Base-by-base conservation (phyloP, 2,797 vertebrate species). In the Antrozous pallidus region DNA sequence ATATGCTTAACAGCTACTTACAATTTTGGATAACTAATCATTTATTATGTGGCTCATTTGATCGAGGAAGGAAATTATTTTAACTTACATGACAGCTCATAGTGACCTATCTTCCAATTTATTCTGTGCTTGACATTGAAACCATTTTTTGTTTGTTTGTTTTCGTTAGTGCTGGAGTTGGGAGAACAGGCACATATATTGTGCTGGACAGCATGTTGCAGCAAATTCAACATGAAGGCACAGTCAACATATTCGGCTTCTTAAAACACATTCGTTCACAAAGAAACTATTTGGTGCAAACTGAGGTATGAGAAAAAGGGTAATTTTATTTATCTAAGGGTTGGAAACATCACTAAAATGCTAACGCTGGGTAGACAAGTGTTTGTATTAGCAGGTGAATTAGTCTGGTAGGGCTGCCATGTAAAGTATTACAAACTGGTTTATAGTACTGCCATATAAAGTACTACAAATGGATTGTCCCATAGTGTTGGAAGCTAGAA, bases 181-280 rank as follows among this genome's bases (percentile, higher is more conserved):
- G 99, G 83, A 98, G 99, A 94, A 99, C 99, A 3, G 99, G 99
- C 24, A 99, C 99, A 1, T 99, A 99, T 96, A 99, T 99, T 92
- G 99, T 99, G 80, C 97, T 99, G 97, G 99, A 99, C 98, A 99
- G 99, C 96, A 99, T 99, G 99, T 88, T 99, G 96, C 99, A 98
- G 94, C 99, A 99, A 98, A 99, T 99, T 70, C 98, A 98, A 81
- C 98, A 99, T 0, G 98, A 99, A 96, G 98, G 98, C 69, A 98
- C 97, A 0, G 98, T 99, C 97, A 99, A 99, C 96, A 87, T 99
- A 96, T 98, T 98, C 74, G 99, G 99, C 88, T 99, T 99, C 98
- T 98, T 99, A 95, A 99, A 99, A 97, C 99, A 99, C 98, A 99
- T 99, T 97, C 98, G 99, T 78, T 99, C 99, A 40, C 99, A 99